A percentile compares a stretch with the other conserved stretches of the same genome.
Conservation (phyloP, 2,888 invertebrate genomes). For the Mythimna pallens region DNA sequence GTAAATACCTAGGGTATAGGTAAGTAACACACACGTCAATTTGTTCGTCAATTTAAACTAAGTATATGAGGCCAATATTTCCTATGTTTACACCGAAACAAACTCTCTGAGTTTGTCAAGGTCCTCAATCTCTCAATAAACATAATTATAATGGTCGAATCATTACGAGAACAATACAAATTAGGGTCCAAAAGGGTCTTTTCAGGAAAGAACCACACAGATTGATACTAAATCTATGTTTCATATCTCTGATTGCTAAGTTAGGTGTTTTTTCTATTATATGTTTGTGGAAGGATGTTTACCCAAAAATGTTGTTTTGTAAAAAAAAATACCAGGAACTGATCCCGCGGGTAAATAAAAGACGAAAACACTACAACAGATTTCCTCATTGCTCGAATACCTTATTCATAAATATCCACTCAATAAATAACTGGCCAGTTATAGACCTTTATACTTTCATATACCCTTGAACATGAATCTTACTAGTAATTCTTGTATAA, state of each 20-base stretch:
- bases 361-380: slow-evolving; percentile 8
- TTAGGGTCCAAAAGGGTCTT: too few species aligned
- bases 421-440: not conserved
- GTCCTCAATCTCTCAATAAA: too few species aligned
- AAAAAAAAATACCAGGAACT: not conserved
- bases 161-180: too few species aligned
- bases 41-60: too few species aligned
- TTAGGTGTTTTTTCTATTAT: not conserved
- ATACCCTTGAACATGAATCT: slow-evolving; percentile 26
- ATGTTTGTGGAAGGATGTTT: not conserved
- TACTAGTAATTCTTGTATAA: not conserved
- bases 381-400: slow-evolving; percentile 27
- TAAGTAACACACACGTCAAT: too few species aligned
- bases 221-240: too few species aligned
- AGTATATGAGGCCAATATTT: too few species aligned
- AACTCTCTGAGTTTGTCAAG: too few species aligned
- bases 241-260: not conserved
- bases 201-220: too few species aligned
- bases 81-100: too few species aligned
- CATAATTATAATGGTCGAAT: too few species aligned
- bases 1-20: too few species aligned
- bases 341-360: not conserved
- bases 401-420: not conserved
- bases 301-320: not conserved
- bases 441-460: slow-evolving; percentile 5